Percentiles rank a stretch among this genome's conserved stretches.
Evolutionary conservation across 2,888 invertebrate genomes (phyloP).

Genomic region (Anthophora plumipes): DNA sequence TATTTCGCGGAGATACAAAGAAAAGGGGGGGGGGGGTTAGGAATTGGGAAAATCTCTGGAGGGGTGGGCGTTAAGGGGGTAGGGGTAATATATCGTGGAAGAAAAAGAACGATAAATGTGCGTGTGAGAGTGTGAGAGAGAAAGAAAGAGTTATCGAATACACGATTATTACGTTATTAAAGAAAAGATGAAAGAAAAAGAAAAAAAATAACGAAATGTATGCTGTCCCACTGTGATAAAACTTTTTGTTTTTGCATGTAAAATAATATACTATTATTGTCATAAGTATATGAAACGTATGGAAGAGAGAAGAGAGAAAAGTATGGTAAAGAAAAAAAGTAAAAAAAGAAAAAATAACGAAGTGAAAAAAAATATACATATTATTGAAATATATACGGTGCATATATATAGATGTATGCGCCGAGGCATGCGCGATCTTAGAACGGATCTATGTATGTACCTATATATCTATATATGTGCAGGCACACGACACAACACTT

Average conservation of each 20-base stretch:
- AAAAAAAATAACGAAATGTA: slow-evolving; percentile 68
- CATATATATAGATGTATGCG: slow-evolving; percentile 61
- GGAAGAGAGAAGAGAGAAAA: no score
- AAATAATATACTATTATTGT: slow-evolving; percentile 82
- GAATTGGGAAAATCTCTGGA: slow-evolving; percentile 18
- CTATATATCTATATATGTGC: slow-evolving; percentile 62
- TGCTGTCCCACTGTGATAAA: slow-evolving; percentile 84
- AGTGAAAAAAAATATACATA: slow-evolving; percentile 33
- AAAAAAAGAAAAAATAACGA: slow-evolving; percentile 50
- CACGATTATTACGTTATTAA: slow-evolving; percentile 79
- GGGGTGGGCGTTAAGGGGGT: slow-evolving; percentile 5
- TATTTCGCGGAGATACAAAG: slow-evolving; percentile 13
- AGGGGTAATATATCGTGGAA: background rate
- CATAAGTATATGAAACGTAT: slow-evolving; percentile 67
- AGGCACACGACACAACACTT: slow-evolving; percentile 32
- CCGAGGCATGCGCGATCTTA: slow-evolving; percentile 59
- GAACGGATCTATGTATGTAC: slow-evolving; percentile 63
- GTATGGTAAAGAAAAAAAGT: slow-evolving; percentile 45
- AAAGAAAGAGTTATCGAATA: slow-evolving; percentile 64
- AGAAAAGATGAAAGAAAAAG: slow-evolving; percentile 66
- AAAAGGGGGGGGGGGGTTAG: background rate
- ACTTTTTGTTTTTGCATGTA: slow-evolving; percentile 84
- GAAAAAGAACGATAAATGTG: background rate
- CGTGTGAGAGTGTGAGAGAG: slow-evolving; percentile 2
- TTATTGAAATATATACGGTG: slow-evolving; percentile 55